Conservation (phyloP, 2,113 vertebrate genomes). For the Rousettus leschenaultii region DNA sequence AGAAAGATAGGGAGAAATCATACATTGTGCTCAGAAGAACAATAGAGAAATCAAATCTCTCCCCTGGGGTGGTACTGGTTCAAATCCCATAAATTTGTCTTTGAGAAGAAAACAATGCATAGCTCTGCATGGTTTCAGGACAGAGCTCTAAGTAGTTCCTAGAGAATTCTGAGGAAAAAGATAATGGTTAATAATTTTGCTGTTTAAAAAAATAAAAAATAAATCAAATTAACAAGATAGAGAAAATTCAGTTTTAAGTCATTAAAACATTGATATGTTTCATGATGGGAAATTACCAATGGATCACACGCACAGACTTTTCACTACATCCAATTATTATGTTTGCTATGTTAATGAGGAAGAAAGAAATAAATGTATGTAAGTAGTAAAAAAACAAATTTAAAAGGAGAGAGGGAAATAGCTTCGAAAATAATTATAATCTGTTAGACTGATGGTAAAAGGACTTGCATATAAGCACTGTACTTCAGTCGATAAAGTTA, state of each 20-base stretch:
- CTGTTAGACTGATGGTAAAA: not conserved
- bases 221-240: not conserved
- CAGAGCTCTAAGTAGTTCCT: not conserved
- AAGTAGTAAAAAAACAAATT: not conserved
- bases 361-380: not conserved
- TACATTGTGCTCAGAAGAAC: slow-evolving; percentile 13
- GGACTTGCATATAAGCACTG: not conserved
- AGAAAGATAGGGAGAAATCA: not conserved
- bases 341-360: not conserved
- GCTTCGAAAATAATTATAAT: not conserved
- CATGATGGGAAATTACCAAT: not conserved
- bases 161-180: not conserved
- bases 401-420: not conserved
- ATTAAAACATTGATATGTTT: not conserved
- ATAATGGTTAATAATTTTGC: not conserved
- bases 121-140: not conserved
- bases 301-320: not conserved
- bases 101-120: not conserved
- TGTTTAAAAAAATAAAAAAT: not conserved
- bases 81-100: not conserved
- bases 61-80: not conserved
- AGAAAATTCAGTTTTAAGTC: not conserved
- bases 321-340: not conserved
- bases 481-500: too few species aligned
- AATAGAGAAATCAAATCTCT: not conserved